Conservation (phyloP, 2,888 invertebrate genomes). For the Epistrophella euchroma region DNA sequence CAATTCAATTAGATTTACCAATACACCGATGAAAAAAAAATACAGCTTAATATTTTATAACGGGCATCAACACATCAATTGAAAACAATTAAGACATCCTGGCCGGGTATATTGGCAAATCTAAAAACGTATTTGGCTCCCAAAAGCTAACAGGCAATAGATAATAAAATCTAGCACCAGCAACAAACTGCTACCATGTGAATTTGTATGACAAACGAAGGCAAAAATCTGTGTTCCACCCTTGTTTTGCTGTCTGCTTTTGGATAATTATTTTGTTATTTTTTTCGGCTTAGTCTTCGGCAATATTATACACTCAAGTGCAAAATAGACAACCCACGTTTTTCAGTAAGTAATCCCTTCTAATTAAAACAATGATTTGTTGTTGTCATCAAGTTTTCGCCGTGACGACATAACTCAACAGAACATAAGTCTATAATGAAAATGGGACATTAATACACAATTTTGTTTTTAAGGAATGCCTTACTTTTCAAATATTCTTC, state of each 20-base stretch:
- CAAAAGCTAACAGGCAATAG: constrained; percentile 37
- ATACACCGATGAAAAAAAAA: neutral
- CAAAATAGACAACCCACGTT: neutral
- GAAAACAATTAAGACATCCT: constrained; percentile 59
- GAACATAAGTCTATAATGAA: no score
- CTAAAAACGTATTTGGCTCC: constrained; percentile 19
- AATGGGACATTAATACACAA: no score
- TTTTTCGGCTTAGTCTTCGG: constrained; percentile 11
- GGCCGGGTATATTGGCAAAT: neutral
- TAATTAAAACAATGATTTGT: no score
- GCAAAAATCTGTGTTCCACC: constrained; percentile 37
- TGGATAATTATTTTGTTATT: neutral
- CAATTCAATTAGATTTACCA: neutral
- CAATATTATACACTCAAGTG: constrained; percentile 27
- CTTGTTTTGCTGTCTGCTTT: constrained; percentile 9
- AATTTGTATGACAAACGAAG: constrained; percentile 3
- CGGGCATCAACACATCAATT: constrained; percentile 52
- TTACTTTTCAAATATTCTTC: no score
- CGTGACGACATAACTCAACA: no score
- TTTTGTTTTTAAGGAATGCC: no score
- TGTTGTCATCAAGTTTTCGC: no score
- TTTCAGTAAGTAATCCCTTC: no score
- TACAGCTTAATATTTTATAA: constrained; percentile 1
- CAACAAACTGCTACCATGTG: neutral
- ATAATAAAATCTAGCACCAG: constrained; percentile 34